These are phyloP conservation scores for Zaprionus ornatus DNA, from an alignment of 1,140 invertebrate species.

Conservation along the genomic window DNA sequence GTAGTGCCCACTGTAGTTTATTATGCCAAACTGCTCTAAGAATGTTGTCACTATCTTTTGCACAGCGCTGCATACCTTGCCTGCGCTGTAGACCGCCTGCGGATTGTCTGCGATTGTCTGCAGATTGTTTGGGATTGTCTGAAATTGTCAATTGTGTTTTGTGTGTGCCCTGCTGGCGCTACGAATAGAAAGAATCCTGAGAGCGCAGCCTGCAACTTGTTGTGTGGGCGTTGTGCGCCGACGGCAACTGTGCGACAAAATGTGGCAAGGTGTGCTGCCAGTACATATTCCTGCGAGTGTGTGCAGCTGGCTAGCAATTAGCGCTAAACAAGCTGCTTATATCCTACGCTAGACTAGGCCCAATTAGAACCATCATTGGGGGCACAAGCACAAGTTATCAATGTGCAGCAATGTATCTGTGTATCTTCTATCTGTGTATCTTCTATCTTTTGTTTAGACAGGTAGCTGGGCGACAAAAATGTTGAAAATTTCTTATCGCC, in stretches of 20 bases:
- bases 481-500: constrained; percentile 39
- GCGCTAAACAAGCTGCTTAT: constrained; percentile 33
- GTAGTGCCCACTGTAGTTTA: too few species aligned
- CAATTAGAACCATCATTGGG: constrained; percentile 27
- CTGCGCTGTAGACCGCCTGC: constrained; percentile 9
- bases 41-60: neutral
- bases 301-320: constrained; percentile 44
- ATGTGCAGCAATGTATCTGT: neutral
- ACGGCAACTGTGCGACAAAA: constrained; percentile 27
- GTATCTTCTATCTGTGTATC: neutral
- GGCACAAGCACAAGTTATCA: neutral
- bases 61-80: constrained; percentile 9
- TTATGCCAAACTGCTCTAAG: too few species aligned
- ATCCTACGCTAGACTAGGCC: constrained; percentile 36
- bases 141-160: constrained; percentile 18
- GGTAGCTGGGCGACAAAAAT: constrained; percentile 35
- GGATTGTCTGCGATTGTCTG: neutral
- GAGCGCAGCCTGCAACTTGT: constrained; percentile 32
- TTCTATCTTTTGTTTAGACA: constrained; percentile 41
- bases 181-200: constrained; percentile 19
- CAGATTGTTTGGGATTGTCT: neutral
- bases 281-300: neutral
- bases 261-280: constrained; percentile 7
- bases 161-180: constrained; percentile 22
- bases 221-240: constrained; percentile 45